Conservation (phyloP, 2,888 invertebrate species). For the Ennomos quercinarius region DNA sequence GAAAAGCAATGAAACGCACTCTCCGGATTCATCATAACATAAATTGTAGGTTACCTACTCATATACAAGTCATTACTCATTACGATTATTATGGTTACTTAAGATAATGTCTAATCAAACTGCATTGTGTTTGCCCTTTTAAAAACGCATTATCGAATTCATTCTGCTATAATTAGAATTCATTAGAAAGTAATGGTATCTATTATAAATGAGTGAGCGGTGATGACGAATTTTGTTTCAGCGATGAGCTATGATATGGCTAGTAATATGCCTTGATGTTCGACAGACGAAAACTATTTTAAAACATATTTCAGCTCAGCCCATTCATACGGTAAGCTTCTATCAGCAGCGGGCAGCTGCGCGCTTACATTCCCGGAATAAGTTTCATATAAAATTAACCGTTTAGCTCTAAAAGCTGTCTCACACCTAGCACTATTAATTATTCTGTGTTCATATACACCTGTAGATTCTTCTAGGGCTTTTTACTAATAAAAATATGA, state of each 20-base stretch:
- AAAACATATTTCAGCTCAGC: slow-evolving; percentile 6
- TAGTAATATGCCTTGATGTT: slow-evolving; percentile 5
- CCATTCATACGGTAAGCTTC: slow-evolving; percentile 16
- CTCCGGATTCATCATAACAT: too few relatives aligned
- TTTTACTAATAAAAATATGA: too few relatives aligned
- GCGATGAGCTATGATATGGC: neutral
- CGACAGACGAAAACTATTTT: slow-evolving; percentile 21
- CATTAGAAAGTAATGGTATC: too few relatives aligned
- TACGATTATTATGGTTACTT: neutral
- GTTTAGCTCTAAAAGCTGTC: neutral
- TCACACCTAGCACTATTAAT: neutral
- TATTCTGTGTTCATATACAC: too few relatives aligned
- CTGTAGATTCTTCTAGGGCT: too few relatives aligned
- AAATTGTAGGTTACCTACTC: too few relatives aligned
- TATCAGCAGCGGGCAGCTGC: slow-evolving; percentile 1
- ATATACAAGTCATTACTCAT: neutral
- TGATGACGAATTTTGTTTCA: slow-evolving; percentile 1
- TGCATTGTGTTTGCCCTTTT: too few relatives aligned
- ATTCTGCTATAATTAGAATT: too few relatives aligned
- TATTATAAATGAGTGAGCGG: neutral
- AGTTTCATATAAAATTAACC: slow-evolving; percentile 15
- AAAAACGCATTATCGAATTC: too few relatives aligned
- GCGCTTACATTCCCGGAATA: slow-evolving; percentile 17
- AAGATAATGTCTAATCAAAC: neutral
- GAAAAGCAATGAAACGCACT: too few relatives aligned